Evolutionary conservation across 2,113 vertebrate genomes (phyloP).

Genomic region (Galbula dea): DNA sequence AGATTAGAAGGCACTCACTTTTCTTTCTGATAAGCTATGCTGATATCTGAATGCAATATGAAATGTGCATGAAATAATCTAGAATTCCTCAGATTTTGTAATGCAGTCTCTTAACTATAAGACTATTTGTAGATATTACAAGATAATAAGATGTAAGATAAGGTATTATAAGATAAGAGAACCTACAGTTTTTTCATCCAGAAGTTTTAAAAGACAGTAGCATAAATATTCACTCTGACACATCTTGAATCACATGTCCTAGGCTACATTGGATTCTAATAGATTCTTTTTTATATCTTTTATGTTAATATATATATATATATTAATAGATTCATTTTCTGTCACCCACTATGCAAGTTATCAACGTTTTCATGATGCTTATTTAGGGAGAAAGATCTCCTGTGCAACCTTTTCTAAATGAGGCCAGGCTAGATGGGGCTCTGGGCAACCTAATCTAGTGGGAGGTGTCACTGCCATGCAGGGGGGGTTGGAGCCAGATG

Average conservation of each 20-base stretch:
- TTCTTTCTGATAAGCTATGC: background rate
- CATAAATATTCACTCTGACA: background rate
- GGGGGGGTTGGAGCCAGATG: too few relatives aligned
- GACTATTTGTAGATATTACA: too few relatives aligned
- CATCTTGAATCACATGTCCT: background rate
- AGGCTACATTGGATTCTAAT: background rate
- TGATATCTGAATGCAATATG: background rate
- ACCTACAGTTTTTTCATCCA: background rate
- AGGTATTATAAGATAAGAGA: background rate
- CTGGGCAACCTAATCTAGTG: too few relatives aligned
- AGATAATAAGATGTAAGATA: too few relatives aligned
- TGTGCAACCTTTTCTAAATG: background rate
- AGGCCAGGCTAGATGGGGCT: too few relatives aligned
- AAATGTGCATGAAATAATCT: background rate
- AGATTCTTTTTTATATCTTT: too few relatives aligned
- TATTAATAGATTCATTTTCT: background rate
- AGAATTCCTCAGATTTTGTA: background rate
- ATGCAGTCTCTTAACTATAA: background rate
- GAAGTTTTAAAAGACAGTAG: background rate
- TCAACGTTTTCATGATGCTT: background rate
- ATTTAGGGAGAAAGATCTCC: background rate
- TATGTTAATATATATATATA: too few relatives aligned
- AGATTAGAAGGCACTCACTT: background rate
- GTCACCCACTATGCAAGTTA: background rate
- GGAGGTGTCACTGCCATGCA: too few relatives aligned